Evolutionary conservation across 1,140 invertebrate genomes (phyloP), one percentile per base, ranked within the genome.

Genomic region (Coenobita brevimanus): DNA sequence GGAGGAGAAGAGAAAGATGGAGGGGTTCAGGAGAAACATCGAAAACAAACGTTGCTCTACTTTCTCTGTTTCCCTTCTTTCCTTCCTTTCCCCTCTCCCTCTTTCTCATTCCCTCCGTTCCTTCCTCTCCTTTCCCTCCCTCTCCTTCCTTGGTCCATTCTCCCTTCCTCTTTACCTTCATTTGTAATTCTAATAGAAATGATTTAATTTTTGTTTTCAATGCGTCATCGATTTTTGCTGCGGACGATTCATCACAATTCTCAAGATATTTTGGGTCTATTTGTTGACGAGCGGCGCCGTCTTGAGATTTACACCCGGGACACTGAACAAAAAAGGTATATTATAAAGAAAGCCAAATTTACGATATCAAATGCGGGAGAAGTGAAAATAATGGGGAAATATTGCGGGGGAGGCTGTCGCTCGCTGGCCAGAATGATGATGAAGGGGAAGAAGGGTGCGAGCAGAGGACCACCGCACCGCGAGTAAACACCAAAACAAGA

Each of bases 121-220:
- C 62, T 27, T 27, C 41, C 60, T 24, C 30, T 17, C 57, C 27
- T 17, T 57, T 27, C 15, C 21, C 30, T 21, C 33, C 78, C 10
- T 36, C 33, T 15, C 13, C 38, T 36, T 17, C 13, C 33, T 1
- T 38, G 17, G 2, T n/a, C 33, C 21, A 4, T n/a, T 54, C 24
- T 21, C 10, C 33, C 41, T 24, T 10, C 27, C 43, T 62, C 60
- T 30, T 50, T 83, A 38, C 69, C 67, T 57, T 83, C 67, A 83
- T 83, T 83, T 83, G 81, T 71, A 82, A 82, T 82, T 82, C 64
- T 82, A 82, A 82, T 82, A 30, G 67, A 57, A 73, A 73, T 57
- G 71, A 83, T 73, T 83, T 83, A 83, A 73, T 73, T 82, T 54
- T 71, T 82, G 64, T 82, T 82, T 82, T 82, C 38, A 82, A 30